Conservation (phyloP, 1,140 invertebrate species). For the Pseudachorutes palmiensis region DNA sequence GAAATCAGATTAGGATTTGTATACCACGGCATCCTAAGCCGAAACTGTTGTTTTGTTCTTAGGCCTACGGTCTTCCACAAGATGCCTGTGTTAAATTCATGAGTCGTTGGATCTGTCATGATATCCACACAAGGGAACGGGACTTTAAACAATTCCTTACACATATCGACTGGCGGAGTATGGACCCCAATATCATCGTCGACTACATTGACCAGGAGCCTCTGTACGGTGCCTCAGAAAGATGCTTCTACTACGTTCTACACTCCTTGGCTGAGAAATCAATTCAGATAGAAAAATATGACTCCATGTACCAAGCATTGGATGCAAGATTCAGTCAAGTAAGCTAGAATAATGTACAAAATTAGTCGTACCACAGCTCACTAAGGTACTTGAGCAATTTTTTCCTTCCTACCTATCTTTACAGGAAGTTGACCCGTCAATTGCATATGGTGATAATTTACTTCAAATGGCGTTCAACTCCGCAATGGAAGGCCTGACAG, state of each 20-base stretch:
- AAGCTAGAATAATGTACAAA: too few species aligned
- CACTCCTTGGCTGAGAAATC: constrained; percentile 51
- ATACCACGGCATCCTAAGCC: too few species aligned
- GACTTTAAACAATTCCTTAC: constrained; percentile 49
- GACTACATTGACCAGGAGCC: constrained; percentile 48
- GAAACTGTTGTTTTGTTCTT: too few species aligned
- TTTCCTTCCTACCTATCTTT: too few species aligned
- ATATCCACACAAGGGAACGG: constrained; percentile 45
- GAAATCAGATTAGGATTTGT: constrained; percentile 45
- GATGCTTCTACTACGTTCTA: constrained; percentile 50
- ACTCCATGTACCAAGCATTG: constrained; percentile 47
- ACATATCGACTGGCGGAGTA: constrained; percentile 45
- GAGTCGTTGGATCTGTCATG: constrained; percentile 49
- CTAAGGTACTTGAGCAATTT: too few species aligned
- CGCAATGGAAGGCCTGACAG: constrained; percentile 41
- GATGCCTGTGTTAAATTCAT: constrained; percentile 45
- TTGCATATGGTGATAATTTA: constrained; percentile 41
- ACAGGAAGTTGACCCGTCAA: constrained; percentile 36
- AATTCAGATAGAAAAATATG: constrained; percentile 49
- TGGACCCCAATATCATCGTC: constrained; percentile 45
- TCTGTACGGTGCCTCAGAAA: constrained; percentile 47
- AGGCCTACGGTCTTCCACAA: constrained; percentile 38
- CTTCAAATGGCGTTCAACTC: constrained; percentile 44
- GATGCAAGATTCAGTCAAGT: constrained; percentile 46
- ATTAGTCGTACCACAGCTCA: too few species aligned